phyloP scores from a whole-genome alignment of 2,113 vertebrate species.

The Cyprinodon tularosa region DNA sequence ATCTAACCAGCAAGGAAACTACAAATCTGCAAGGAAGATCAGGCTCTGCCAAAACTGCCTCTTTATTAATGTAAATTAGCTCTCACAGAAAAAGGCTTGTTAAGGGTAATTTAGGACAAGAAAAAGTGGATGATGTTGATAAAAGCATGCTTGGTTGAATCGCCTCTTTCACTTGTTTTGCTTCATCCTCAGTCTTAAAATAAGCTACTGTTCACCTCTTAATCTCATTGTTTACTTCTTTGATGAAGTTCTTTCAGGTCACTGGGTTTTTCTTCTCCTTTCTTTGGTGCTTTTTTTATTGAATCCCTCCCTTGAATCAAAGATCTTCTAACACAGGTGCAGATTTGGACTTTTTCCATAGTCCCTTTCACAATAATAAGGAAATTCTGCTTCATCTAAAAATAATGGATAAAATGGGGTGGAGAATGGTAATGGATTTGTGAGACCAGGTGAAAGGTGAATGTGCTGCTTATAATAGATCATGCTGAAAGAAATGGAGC shows the following conservation, averaged over 20 bases:
- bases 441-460: slow-evolving; percentile 52
- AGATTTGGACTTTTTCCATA: slow-evolving; percentile 10
- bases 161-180: slow-evolving; percentile 18
- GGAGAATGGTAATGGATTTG: slow-evolving; percentile 9
- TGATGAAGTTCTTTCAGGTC: slow-evolving; percentile 22
- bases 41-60: neutral
- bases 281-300: slow-evolving; percentile 41
- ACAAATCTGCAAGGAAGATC: neutral
- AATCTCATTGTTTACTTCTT: slow-evolving; percentile 12
- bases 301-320: slow-evolving; percentile 36
- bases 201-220: neutral
- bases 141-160: slow-evolving; percentile 28
- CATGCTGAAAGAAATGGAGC: slow-evolving; percentile 52
- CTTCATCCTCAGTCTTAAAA: slow-evolving; percentile 17
- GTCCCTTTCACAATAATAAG: neutral
- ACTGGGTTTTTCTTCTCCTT: slow-evolving; percentile 8
- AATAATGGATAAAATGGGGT: slow-evolving; percentile 13
- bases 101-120: neutral
- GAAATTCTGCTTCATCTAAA: neutral
- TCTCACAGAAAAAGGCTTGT: neutral
- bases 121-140: slow-evolving; percentile 1
- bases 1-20: neutral
- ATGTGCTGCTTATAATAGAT: slow-evolving; percentile 17
- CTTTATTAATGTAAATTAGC: slow-evolving; percentile 6
- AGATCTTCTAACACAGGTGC: slow-evolving; percentile 22